Base-by-base conservation (phyloP, 2,888 invertebrate species). In the Agonopterix subpropinquella region DNA sequence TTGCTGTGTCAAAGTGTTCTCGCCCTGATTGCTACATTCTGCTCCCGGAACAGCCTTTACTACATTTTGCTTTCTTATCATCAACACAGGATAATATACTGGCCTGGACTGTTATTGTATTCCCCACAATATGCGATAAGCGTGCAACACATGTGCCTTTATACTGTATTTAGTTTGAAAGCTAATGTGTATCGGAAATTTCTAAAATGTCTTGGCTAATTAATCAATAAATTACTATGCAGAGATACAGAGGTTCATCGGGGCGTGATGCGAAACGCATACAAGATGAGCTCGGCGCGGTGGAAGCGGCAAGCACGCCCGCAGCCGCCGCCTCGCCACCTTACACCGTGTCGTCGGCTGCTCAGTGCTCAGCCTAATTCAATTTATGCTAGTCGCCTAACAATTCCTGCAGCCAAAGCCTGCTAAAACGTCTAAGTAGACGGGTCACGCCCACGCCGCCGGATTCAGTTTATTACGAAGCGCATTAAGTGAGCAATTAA, bases 1-100 rank as follows among this genome's bases (percentile, higher is more conserved):
- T 84, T 82, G 83, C 83, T 82, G 77, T 80, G 84, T 84, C 85
- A 85, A 78, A 82, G 80, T 81, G 79, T 80, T 80, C 78, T 74
- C 77, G 72, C 77, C 69, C 74, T 84, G 85, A 85, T 87, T 87
- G 84, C 80, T 80, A 80, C 72, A 80, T 85, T 86, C 81, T 82
- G 72, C 72, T 77, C 67, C 70, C 69, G 64, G 64, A 65, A 69
- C 75, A 70, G 61, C 57, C 59, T 59, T 61, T 62, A 67, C 70
- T 72, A 69, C 68, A 68, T 71, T 78, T 75, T 74, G 63, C 72
- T 75, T 74, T 70, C 73, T 75, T 77, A 72, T 73, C 72, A 67
- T 67, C 36, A 37, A 28, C 45, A 39, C 11, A 9, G 10, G 39
- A 37, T 47, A 9, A 45, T 47, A 9, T 49, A 49, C 50, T 53